phyloP scores from a whole-genome alignment of 2,888 invertebrate species.

The Drosophila mettleri region DNA sequence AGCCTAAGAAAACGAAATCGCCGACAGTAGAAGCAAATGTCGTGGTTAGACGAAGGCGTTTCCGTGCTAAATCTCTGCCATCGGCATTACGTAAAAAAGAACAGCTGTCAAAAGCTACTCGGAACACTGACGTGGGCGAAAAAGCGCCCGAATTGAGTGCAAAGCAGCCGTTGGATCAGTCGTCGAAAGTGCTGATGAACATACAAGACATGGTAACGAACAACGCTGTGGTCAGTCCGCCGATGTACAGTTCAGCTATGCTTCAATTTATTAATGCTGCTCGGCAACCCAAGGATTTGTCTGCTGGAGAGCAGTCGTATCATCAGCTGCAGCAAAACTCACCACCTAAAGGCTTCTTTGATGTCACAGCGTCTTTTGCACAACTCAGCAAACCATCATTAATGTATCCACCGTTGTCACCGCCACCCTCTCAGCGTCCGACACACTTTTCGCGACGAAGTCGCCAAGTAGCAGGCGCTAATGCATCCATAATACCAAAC shows the following conservation, averaged over 20 bases:
- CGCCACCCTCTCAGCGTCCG: slow-evolving; percentile 18
- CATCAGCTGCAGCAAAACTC: not conserved
- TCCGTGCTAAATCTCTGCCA: slow-evolving; percentile 54
- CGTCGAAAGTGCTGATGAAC: slow-evolving; percentile 4
- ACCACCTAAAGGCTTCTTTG: slow-evolving; percentile 11
- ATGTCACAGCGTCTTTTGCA: slow-evolving; percentile 7
- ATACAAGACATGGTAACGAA: slow-evolving; percentile 25
- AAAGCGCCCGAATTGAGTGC: not conserved
- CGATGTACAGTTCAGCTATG: slow-evolving; percentile 27
- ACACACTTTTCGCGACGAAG: slow-evolving; percentile 44
- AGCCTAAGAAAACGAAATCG: not conserved
- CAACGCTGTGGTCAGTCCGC: slow-evolving; percentile 30
- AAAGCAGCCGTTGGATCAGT: not conserved
- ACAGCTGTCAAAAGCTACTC: not conserved
- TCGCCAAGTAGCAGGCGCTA: slow-evolving; percentile 38
- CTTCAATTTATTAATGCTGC: slow-evolving; percentile 27
- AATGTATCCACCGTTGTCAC: slow-evolving; percentile 41
- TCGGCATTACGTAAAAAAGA: not conserved
- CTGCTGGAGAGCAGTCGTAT: not conserved
- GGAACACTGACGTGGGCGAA: not conserved
- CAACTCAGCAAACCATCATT: slow-evolving; percentile 32
- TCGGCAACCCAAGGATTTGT: slow-evolving; percentile 5
- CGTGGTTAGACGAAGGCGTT: slow-evolving; percentile 7
- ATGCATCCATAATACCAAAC: not conserved
- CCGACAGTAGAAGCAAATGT: not conserved